Evolutionary conservation across 2,888 invertebrate species (phyloP), one percentile per base, ranked within the genome.

Genomic region (Ariolimax columbianus): DNA sequence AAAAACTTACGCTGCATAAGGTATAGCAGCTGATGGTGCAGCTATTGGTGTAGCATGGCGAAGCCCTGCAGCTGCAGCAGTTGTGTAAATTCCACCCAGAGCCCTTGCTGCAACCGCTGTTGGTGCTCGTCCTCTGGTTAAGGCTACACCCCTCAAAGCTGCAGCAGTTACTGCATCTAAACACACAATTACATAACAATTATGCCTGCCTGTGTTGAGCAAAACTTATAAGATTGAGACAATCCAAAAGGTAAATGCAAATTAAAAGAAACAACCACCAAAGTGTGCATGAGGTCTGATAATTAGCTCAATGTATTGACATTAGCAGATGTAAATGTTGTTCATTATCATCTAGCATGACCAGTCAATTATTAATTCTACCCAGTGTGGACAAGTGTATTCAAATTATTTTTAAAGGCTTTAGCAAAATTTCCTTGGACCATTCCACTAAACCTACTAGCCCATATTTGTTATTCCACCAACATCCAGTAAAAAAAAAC

Each of bases 1-100:
- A n/a, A 23, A 82, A 68, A 83, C 77, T 97, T 96, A 97, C 97
- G 97, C 97, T 95, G 97, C 96, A 95, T 97, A 97, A 94, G 97
- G 97, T 92, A 94, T 94, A 40, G 78, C 78, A 92, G 97, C 96
- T 94, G 96, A 95, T 93, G 94, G 92, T 68, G 94, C 96, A 94
- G 96, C 96, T 92, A 96, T 94, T 68, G 96, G 96, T 88, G 96
- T 95, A 77, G 96, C 96, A 93, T 96, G 95, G 95, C 94, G 91
- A 87, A 96, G 94, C 92, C 96, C 96, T 88, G 96, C 94, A 95
- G 96, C 96, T 85, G 96, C 96, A 91, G 96, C 96, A 91, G 97
- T 96, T 92, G 96, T 93, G 89, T 93, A 92, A 59, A 92, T 90
- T 72, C 92, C 93, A 30, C 85, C 85, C 6, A 85, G 40, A 9